A percentile compares a stretch with the other conserved stretches of the same genome.
phyloP scores from a whole-genome alignment of 2,113 vertebrate genomes.

The Mixornis gularis region DNA sequence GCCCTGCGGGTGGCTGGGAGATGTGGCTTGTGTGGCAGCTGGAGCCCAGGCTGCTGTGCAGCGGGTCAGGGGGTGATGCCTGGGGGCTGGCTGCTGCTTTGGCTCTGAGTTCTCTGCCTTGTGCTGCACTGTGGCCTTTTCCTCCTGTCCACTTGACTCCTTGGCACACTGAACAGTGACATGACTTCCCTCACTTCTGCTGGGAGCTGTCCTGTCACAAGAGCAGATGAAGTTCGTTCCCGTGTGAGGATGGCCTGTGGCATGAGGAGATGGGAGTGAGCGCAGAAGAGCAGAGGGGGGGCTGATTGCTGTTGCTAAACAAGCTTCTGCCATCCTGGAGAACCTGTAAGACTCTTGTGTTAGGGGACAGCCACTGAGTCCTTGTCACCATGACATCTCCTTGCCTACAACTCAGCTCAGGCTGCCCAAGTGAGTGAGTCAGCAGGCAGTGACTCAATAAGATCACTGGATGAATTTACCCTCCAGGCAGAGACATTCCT shows the following conservation, averaged over 20 bases:
- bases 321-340: neutral
- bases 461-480: neutral
- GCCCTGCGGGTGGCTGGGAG: neutral
- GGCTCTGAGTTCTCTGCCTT: neutral
- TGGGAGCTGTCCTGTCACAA: neutral
- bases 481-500: neutral
- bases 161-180: neutral
- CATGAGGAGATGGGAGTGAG: neutral
- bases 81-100: neutral
- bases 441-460: neutral
- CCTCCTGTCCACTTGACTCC: neutral
- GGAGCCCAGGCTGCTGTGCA: accelerated
- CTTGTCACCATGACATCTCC: neutral
- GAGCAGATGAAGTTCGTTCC: neutral
- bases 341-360: neutral
- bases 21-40: accelerated
- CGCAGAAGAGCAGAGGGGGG: neutral
- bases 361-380: neutral
- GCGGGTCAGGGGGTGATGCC: neutral
- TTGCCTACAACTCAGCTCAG: neutral
- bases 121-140: neutral
- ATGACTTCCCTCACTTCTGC: accelerated
- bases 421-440: neutral
- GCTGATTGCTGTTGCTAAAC: neutral
- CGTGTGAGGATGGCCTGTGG: accelerated